These are phyloP conservation scores for Carassius gibelio DNA, from an alignment of 2,113 vertebrate species.

Conservation along the genomic window DNA sequence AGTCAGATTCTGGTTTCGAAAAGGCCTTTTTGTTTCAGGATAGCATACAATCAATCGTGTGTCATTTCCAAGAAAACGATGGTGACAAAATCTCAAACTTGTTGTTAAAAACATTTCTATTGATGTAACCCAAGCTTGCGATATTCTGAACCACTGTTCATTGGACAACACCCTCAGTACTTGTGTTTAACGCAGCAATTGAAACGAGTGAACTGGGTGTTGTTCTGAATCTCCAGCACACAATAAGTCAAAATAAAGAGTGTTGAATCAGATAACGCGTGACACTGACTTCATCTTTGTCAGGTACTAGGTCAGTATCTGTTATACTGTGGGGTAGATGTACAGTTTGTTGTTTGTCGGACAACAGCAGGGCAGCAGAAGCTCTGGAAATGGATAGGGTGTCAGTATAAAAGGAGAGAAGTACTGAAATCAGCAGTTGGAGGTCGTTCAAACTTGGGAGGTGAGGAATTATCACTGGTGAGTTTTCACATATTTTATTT, in stretches of 20 bases:
- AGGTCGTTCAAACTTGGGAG: constrained; percentile 34
- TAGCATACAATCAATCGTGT: too few relatives aligned
- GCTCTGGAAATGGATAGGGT: constrained; percentile 54
- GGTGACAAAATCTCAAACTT: too few relatives aligned
- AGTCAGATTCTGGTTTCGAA: not conserved
- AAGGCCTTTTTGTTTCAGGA: not conserved
- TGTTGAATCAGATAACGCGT: constrained; percentile 30
- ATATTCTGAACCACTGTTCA: not conserved
- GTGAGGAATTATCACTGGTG: constrained; percentile 54
- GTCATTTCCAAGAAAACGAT: too few relatives aligned
- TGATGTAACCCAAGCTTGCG: constrained; percentile 11
- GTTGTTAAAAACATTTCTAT: not conserved
- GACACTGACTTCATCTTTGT: constrained; percentile 67
- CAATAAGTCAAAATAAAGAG: constrained; percentile 45
- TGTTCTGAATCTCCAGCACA: constrained; percentile 41
- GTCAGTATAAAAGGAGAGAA: constrained; percentile 69
- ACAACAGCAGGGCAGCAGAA: constrained; percentile 63
- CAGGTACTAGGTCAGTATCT: constrained; percentile 70
- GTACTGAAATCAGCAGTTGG: constrained; percentile 44
- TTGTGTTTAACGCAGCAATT: not conserved
- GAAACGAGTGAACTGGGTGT: constrained; percentile 34
- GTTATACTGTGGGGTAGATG: constrained; percentile 45
- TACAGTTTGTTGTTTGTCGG: constrained; percentile 43
- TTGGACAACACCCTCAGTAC: constrained; percentile 8
- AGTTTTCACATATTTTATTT: constrained; percentile 39